Evolutionary conservation across 2,113 vertebrate genomes (phyloP), one percentile per base, ranked within the genome.

Genomic region (Eptatretus burgeri): DNA sequence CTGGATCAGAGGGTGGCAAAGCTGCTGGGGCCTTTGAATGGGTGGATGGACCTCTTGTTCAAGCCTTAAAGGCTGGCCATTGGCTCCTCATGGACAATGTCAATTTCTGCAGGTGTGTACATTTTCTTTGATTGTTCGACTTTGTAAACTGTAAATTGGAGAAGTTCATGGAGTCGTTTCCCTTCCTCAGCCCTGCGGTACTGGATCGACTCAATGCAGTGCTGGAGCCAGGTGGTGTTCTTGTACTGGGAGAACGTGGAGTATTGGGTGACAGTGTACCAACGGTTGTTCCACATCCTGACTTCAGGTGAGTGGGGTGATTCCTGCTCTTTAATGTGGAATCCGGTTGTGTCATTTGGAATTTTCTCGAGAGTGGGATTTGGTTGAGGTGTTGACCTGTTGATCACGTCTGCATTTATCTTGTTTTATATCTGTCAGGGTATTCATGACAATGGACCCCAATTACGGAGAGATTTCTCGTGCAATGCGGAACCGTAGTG

Each of bases 31-130:
- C 84, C 1, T 98, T 98, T 1, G 86, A 98, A 71, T 95, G 89
- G 91, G 75, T 91, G 64, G 86, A 98, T 52, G 87, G 91, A 27
- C 85, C 84, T 76, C 52, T 98, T 71, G 81, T 98, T 63, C 81
- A 80, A 71, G 83, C 91, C 20, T 72, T 98, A 66, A 82, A 81
- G 41, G 78, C 81, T 49, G 91, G 91, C 17, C 85, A 98, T 66
- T 98, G 91, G 91, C 78, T 98, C 64, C 75, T 98, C 52, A 87
- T 98, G 89, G 91, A 98, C 75, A 98, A 98, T 1, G 89, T 89
- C 67, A 95, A 95, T 76, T 95, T 98, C 73, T 98, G 91, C 84
- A 91, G 83, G 91, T 94, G 73, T 76, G 76, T 51, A 12, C 4
- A 1, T 51, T 66, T 62, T 66, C 51, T 12, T 68, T 69, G 66